Evolutionary conservation across 37 sponge, comb jelly and placozoan species (phyloP).

Genomic region (Tethya wilhelma): DNA sequence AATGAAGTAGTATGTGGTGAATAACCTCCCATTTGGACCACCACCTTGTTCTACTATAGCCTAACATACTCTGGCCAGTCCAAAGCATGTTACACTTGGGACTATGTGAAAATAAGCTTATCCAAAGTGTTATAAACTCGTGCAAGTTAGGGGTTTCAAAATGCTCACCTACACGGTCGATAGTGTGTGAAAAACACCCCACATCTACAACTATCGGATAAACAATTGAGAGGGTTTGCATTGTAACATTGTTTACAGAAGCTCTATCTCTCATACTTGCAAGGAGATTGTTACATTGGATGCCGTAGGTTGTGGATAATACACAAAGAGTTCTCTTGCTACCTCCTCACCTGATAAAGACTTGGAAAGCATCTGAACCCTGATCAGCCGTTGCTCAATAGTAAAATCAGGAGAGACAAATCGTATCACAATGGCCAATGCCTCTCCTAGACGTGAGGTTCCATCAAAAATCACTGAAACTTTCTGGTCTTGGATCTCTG

Average conservation of each 20-base stretch:
- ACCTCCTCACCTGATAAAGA: not conserved
- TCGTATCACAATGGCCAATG: conserved; percentile 3
- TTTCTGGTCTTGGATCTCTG: conserved; percentile 10
- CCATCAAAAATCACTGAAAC: too few species aligned
- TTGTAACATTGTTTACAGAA: too few species aligned
- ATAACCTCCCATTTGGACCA: conserved; percentile 34
- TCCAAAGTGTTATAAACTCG: conserved; percentile 30
- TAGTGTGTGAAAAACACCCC: conserved; percentile 20
- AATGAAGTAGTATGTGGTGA: too few species aligned
- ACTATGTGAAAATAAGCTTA: conserved; percentile 13
- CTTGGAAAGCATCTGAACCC: too few species aligned
- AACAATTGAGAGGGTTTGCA: not conserved
- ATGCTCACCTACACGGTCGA: conserved; percentile 13
- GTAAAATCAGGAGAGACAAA: not conserved
- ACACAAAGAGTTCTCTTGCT: too few species aligned
- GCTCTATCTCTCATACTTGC: too few species aligned
- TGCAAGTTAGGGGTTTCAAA: conserved; percentile 1
- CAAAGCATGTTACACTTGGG: conserved; percentile 10
- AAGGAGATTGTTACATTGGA: too few species aligned
- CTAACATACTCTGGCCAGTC: not conserved
- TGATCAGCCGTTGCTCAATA: not conserved
- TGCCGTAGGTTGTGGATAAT: too few species aligned
- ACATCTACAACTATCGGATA: conserved; percentile 3
- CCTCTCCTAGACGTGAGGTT: conserved; percentile 32
- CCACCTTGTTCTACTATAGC: conserved; percentile 18